A percentile compares a stretch with the other conserved stretches of the same genome.
phyloP scores from a whole-genome alignment of 2,113 vertebrate species.

The Microtus ochrogaster region DNA sequence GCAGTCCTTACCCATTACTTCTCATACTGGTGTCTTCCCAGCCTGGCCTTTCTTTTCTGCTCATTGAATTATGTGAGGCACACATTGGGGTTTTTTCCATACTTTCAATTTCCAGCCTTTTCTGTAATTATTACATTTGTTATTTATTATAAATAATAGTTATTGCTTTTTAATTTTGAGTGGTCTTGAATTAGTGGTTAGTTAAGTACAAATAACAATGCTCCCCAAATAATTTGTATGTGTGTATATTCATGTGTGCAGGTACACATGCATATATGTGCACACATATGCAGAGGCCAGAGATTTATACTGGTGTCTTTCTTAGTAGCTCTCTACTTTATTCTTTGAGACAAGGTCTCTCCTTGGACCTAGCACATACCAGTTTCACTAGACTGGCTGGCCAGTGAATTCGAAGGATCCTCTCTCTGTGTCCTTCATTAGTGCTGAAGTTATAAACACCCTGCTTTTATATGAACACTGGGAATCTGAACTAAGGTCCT shows the following conservation, averaged over 20 bases:
- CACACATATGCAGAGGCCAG: not conserved
- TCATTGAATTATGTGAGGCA: not conserved
- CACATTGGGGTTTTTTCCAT: not conserved
- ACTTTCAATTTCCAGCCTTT: conserved; percentile 4
- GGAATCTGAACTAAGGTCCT: not conserved
- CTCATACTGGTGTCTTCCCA: not conserved
- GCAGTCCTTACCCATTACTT: not conserved
- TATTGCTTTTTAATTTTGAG: conserved; percentile 32
- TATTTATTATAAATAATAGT: not conserved
- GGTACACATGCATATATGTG: not conserved
- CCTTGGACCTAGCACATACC: too few species aligned
- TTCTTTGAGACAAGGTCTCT: not conserved
- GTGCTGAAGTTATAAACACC: not conserved
- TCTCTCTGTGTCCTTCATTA: not conserved
- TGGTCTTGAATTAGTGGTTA: not conserved
- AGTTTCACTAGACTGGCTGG: not conserved
- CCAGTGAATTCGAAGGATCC: not conserved
- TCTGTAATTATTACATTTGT: not conserved
- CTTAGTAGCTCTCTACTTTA: not conserved
- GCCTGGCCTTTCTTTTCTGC: not conserved
- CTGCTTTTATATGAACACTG: not conserved
- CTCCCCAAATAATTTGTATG: not conserved
- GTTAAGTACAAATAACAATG: not conserved
- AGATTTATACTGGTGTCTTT: not conserved
- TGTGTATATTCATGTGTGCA: not conserved